A percentile compares a stretch with the other conserved stretches of the same genome.
These are phyloP conservation scores for Phyllotreta striolata DNA, from an alignment of 2,888 invertebrate species.

Conservation along the genomic window DNA sequence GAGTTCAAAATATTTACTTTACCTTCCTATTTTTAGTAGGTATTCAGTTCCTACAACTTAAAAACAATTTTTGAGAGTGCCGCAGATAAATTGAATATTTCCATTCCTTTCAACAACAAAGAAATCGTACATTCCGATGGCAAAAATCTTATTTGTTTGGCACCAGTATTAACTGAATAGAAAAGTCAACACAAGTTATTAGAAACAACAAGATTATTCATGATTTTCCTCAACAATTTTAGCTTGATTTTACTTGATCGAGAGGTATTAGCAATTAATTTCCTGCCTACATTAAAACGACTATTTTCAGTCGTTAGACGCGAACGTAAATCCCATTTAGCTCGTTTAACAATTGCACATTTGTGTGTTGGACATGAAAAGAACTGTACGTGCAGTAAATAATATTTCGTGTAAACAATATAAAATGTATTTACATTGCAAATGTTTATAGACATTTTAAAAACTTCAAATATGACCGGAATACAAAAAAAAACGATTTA, in stretches of 20 bases:
- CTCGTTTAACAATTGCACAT: conserved; percentile 7
- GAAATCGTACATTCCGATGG: no score
- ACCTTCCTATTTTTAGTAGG: no score
- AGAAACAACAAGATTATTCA: no score
- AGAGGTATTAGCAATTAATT: background rate
- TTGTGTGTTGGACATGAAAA: conserved; percentile 11
- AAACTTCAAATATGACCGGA: conserved; percentile 8
- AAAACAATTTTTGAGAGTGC: no score
- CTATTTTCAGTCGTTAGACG: background rate
- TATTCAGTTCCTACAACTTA: no score
- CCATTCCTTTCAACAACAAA: no score
- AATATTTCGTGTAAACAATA: conserved; percentile 19
- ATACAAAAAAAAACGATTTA: conserved; percentile 3
- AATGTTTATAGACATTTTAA: conserved; percentile 13
- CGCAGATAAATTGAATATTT: no score
- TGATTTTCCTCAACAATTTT: background rate
- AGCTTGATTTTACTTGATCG: background rate
- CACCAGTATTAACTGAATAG: no score
- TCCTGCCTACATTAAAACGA: conserved; percentile 3
- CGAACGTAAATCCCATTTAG: conserved; percentile 6
- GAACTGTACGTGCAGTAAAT: conserved; percentile 13
- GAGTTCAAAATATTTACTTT: no score
- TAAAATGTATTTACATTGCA: conserved; percentile 18
- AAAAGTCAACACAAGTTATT: no score
- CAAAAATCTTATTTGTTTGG: no score